Conservation (phyloP, 2,113 vertebrate species). For the Istiophorus platypterus region DNA sequence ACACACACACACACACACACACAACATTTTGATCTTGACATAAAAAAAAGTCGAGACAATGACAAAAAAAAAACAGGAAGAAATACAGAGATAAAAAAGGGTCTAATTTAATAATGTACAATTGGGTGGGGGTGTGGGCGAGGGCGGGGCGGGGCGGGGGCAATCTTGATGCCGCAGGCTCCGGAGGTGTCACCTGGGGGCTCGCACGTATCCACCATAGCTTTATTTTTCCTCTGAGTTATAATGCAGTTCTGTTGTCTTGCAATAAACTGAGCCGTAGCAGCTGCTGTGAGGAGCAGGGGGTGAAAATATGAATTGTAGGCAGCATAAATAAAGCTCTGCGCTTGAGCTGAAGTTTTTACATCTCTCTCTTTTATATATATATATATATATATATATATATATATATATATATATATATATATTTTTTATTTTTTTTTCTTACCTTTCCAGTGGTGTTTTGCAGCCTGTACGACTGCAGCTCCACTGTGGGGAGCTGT, state of each 20-base stretch:
- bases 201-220: neutral
- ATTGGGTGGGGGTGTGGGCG: too few relatives aligned
- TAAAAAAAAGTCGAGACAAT: conserved; percentile 20
- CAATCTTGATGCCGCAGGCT: neutral
- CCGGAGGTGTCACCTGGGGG: conserved; percentile 7
- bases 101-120: neutral
- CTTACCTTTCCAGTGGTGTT: neutral
- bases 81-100: neutral
- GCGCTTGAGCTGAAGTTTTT: conserved; percentile 14
- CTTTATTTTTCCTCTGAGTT: neutral
- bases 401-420: too few relatives aligned
- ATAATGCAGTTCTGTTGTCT: conserved; percentile 32
- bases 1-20: too few relatives aligned
- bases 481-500: conserved; percentile 86
- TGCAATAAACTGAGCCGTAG: conserved; percentile 27
- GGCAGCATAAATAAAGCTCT: conserved; percentile 34
- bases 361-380: too few relatives aligned
- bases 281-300: conserved; percentile 21
- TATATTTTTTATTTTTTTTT: too few relatives aligned
- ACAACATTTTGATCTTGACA: conserved; percentile 17
- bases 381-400: too few relatives aligned
- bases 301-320: neutral
- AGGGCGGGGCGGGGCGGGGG: too few relatives aligned
- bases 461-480: conserved; percentile 52
- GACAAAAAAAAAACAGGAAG: conserved; percentile 33